phyloP scores from a whole-genome alignment of 2,888 invertebrate species.

The Zeuzera pyrina region DNA sequence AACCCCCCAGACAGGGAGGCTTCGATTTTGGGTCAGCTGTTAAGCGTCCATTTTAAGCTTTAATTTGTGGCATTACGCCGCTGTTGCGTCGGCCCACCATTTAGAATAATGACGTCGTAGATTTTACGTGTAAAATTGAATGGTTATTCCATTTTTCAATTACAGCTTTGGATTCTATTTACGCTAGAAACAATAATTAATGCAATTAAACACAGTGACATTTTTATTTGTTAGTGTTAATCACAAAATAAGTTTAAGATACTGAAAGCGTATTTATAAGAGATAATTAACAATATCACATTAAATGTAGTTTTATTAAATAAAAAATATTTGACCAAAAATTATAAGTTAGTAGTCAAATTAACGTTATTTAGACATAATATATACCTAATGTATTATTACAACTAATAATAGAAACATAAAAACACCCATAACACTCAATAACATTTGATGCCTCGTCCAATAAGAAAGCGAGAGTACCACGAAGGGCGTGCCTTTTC shows the following conservation, averaged over 20 bases:
- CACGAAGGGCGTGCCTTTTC: conserved; percentile 45
- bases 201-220: too few relatives aligned
- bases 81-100: conserved; percentile 52
- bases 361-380: too few relatives aligned
- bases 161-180: conserved; percentile 18
- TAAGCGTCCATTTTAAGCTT: conserved; percentile 72
- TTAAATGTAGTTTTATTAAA: too few relatives aligned
- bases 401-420: neutral
- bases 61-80: conserved; percentile 69
- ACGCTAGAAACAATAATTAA: neutral
- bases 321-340: too few relatives aligned
- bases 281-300: too few relatives aligned
- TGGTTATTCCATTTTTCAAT: conserved; percentile 42
- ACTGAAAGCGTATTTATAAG: too few relatives aligned
- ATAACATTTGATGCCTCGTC: conserved; percentile 48
- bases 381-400: too few relatives aligned
- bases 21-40: conserved; percentile 72
- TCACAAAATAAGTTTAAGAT: too few relatives aligned
- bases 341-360: too few relatives aligned
- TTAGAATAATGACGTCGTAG: conserved; percentile 63
- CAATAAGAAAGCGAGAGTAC: conserved; percentile 41
- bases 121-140: conserved; percentile 44
- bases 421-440: conserved; percentile 7
- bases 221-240: too few relatives aligned
- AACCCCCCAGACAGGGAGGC: conserved; percentile 36